These are phyloP conservation scores for Neoitamus cyanurus DNA, from an alignment of 2,888 invertebrate species.

Conservation along the genomic window DNA sequence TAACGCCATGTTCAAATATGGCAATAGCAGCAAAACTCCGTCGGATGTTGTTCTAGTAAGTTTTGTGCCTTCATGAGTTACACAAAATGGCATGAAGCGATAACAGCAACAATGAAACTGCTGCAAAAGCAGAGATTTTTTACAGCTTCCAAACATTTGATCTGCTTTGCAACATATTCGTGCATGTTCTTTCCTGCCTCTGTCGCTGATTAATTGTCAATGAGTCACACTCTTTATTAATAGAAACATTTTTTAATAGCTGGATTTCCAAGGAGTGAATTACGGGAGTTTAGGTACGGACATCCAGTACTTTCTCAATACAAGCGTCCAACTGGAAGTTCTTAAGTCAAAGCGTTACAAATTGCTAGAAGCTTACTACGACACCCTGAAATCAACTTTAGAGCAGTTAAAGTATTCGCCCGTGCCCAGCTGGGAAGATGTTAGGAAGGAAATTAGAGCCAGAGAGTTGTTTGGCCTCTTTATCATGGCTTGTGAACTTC, in stretches of 20 bases:
- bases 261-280: constrained; percentile 53
- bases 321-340: constrained; percentile 50
- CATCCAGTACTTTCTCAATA: constrained; percentile 54
- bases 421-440: constrained; percentile 51
- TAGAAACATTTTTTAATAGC: constrained; percentile 41
- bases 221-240: no score
- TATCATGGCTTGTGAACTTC: constrained; percentile 53
- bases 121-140: no score
- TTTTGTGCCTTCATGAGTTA: constrained; percentile 19
- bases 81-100: not conserved
- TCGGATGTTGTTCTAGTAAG: constrained; percentile 67
- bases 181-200: no score
- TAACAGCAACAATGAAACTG: not conserved
- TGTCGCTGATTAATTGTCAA: no score
- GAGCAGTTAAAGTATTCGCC: constrained; percentile 49
- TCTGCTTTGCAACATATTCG: no score
- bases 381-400: constrained; percentile 53
- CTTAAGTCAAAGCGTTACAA: constrained; percentile 50
- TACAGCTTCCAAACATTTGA: no score
- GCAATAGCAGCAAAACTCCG: constrained; percentile 60
- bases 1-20: constrained; percentile 68
- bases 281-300: constrained; percentile 54
- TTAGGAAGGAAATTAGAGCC: constrained; percentile 51
- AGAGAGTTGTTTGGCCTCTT: constrained; percentile 54
- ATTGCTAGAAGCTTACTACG: constrained; percentile 50